phyloP scores from a whole-genome alignment of 2,113 vertebrate species.

The Corvus cornix region DNA sequence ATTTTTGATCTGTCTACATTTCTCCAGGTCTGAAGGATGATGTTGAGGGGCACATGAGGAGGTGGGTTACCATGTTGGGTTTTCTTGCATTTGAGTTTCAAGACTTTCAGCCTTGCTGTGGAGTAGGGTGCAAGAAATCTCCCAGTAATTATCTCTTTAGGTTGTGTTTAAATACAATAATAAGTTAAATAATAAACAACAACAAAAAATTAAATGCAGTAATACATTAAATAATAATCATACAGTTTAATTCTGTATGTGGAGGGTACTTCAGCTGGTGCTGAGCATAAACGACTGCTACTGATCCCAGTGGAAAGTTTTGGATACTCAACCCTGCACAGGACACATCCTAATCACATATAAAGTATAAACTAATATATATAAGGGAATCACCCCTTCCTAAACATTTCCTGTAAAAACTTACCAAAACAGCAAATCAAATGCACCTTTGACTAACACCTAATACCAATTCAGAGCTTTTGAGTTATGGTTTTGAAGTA shows the following conservation, averaged over 20 bases:
- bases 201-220: not conserved
- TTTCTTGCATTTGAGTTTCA: not conserved
- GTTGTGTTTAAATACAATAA: not conserved
- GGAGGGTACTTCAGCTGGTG: not conserved
- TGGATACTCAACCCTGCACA: not conserved
- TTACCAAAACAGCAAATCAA: not conserved
- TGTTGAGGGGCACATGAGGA: not conserved
- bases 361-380: not conserved
- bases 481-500: not conserved
- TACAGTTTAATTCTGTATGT: not conserved
- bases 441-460: not conserved
- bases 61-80: not conserved
- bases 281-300: not conserved
- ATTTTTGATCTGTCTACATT: not conserved
- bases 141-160: not conserved
- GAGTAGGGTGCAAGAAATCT: not conserved
- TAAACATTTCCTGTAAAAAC: not conserved
- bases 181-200: not conserved
- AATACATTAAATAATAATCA: not conserved
- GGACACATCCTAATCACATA: not conserved
- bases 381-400: not conserved
- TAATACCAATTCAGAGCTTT: not conserved
- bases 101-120: not conserved
- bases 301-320: not conserved
- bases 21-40: not conserved